phyloP scores from a whole-genome alignment of 2,797 vertebrate species.

The Platalea minor region DNA sequence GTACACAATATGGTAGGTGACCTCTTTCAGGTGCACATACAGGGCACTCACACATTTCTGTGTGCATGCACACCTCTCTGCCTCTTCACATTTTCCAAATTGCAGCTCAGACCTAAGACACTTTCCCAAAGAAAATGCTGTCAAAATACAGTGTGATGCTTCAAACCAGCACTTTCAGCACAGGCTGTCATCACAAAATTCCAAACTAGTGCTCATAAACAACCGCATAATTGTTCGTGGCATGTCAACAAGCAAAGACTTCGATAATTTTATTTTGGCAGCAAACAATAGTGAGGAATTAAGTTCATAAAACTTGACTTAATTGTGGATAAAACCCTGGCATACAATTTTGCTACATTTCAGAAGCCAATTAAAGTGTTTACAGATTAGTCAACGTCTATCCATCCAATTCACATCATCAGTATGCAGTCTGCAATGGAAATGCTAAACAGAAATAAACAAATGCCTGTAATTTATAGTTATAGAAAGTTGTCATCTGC shows the following conservation, averaged over 20 bases:
- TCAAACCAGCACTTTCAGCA: background rate
- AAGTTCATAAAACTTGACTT: constrained; percentile 39
- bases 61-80: accelerated
- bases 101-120: background rate
- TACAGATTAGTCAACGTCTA: constrained; percentile 54
- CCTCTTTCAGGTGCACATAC: background rate
- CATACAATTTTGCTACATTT: constrained; percentile 12
- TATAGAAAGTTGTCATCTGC: background rate
- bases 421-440: background rate
- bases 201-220: background rate
- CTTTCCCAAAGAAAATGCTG: background rate
- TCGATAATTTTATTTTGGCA: constrained; percentile 45
- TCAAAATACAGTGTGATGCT: background rate
- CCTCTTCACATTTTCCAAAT: background rate
- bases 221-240: background rate
- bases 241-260: background rate
- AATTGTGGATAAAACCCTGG: constrained; percentile 10
- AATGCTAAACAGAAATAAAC: constrained; percentile 33
- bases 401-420: constrained; percentile 16
- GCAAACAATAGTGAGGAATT: constrained; percentile 18
- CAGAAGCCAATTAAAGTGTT: constrained; percentile 41
- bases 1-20: accelerated
- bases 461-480: constrained; percentile 15
- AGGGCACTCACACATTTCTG: background rate
- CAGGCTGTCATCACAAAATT: background rate